Conservation (phyloP, 2,113 vertebrate species). For the Cairina moschata region DNA sequence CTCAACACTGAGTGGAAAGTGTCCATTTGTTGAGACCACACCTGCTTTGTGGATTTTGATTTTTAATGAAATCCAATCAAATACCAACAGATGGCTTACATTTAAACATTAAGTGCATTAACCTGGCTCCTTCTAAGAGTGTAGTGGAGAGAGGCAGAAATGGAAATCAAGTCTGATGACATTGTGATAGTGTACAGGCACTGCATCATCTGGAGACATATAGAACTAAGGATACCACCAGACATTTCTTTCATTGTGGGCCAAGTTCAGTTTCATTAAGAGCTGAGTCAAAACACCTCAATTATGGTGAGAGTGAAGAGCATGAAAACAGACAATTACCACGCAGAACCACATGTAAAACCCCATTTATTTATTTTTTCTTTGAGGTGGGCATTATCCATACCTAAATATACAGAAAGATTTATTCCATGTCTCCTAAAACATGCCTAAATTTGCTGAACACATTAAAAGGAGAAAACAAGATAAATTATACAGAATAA, state of each 20-base stretch:
- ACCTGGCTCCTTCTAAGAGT: background rate
- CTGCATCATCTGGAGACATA: background rate
- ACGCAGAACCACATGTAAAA: background rate
- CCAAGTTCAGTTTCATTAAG: background rate
- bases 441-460: background rate
- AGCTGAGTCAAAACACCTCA: background rate
- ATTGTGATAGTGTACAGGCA: background rate
- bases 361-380: background rate
- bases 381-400: background rate
- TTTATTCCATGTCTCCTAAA: background rate
- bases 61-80: background rate
- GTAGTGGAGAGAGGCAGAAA: background rate
- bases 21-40: background rate
- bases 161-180: background rate
- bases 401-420: background rate
- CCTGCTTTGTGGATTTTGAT: background rate
- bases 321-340: background rate
- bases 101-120: background rate
- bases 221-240: background rate
- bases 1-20: background rate
- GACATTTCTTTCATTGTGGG: background rate
- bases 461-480: background rate
- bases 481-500: background rate
- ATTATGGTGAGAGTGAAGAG: background rate
- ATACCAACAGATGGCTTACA: background rate